Base-by-base conservation (phyloP, 1,140 invertebrate genomes). In the Heterodera schachtii region DNA sequence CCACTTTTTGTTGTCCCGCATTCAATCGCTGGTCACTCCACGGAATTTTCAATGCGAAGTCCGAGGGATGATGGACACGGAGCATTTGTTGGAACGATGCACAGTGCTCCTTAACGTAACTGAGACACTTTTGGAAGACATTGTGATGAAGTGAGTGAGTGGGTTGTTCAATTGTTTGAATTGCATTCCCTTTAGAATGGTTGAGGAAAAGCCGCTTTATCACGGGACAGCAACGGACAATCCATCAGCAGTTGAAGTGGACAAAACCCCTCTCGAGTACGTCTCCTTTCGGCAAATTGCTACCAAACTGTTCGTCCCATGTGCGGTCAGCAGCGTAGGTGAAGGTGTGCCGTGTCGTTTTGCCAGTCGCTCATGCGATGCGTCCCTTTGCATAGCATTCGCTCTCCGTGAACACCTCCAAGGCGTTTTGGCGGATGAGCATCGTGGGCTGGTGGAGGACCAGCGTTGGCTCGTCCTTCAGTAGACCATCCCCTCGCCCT, bases 381-480 rank as follows among this genome's bases (percentile, higher is more conserved):
- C 31, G 31, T 31, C 31, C 31, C 31, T 31, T 31, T 21, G 16
- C 60, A 43, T 19, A 81, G 75, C 73, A 41, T 60, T 67, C 31
- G 52, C 52, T 7, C n/a, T 82, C n/a, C 49, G 44, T 4, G 57
- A 66, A 43, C 73, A 78, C 21, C 43, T 82, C 31, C 66, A 82
- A 70, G 73, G 43, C 52, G 57, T 82, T 16, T 19, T 71, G 43
- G 60, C 52, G 43, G 44, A 52, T 64, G 44, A 66, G 44, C 44
- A 79, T 9, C 44, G 16, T 9, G 67, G n/a, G 19, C n/a, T 84
- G 57, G 9, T 80, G 13, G 78, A 85, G 43, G 78, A 85, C 67
- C 84, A 85, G 73, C 75, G 64, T 41, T 85, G 84, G 84, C 73
- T 85, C 73, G 84, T 73, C 13, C 73, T 85, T 21, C 64, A 84